Conservation (phyloP, 2,797 vertebrate genomes). For the Microctenopoma steveboyesi region DNA sequence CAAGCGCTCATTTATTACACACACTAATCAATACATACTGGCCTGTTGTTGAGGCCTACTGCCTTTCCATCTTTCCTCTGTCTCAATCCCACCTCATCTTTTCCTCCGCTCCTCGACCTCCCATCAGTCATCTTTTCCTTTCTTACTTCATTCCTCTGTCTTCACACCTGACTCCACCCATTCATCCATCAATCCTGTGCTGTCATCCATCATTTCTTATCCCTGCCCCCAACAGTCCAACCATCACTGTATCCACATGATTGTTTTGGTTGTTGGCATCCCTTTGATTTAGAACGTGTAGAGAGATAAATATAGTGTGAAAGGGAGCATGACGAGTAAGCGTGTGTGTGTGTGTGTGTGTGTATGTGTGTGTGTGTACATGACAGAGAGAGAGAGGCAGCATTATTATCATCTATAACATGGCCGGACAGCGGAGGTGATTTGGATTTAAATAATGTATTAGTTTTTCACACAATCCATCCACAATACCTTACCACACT, state of each 20-base stretch:
- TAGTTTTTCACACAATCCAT: slow-evolving; percentile 71
- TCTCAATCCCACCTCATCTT: slow-evolving; percentile 7
- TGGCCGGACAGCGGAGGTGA: slow-evolving; percentile 73
- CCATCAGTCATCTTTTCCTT: slow-evolving; percentile 35
- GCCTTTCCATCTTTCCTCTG: slow-evolving; percentile 49
- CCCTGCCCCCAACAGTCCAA: slow-evolving; percentile 1
- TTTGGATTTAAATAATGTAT: slow-evolving; percentile 83
- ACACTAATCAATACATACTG: slow-evolving; percentile 78
- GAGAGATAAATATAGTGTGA: slow-evolving; percentile 19
- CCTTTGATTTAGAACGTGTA: slow-evolving; percentile 47
- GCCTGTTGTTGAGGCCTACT: slow-evolving; percentile 58
- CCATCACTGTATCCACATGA: slow-evolving; percentile 26
- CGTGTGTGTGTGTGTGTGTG: slow-evolving; percentile 7
- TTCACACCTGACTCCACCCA: slow-evolving; percentile 21
- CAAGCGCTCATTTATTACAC: slow-evolving; percentile 70
- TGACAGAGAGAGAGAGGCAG: slow-evolving; percentile 12
- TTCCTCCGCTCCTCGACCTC: neutral
- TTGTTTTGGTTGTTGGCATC: slow-evolving; percentile 49
- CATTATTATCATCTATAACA: slow-evolving; percentile 79
- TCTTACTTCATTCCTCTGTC: slow-evolving; percentile 12
- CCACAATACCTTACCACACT: slow-evolving; percentile 70
- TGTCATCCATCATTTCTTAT: slow-evolving; percentile 30
- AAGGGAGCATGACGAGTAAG: slow-evolving; percentile 6
- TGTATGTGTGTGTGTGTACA: slow-evolving; percentile 1
- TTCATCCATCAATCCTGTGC: slow-evolving; percentile 10